Conservation (phyloP, 2,797 vertebrate species). For the Coreius guichenoti region DNA sequence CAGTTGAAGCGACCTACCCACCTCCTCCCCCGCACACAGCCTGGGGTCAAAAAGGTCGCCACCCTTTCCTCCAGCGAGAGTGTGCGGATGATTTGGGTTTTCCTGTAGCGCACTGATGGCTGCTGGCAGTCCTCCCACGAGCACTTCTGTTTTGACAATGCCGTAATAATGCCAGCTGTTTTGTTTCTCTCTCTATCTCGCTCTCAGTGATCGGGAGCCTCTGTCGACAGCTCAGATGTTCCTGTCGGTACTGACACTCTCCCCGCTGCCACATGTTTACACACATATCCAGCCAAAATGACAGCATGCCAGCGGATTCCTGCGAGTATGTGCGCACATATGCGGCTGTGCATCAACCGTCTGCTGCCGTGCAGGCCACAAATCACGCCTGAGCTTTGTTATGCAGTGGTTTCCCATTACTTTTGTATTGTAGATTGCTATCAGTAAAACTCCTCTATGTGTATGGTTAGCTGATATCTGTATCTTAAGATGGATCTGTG, state of each 20-base stretch:
- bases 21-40: conserved; percentile 1
- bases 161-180: conserved; percentile 50
- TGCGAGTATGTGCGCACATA: conserved; percentile 13
- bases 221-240: conserved; percentile 43
- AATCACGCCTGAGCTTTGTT: conserved; percentile 37
- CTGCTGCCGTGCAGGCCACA: conserved; percentile 49
- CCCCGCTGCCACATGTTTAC: conserved; percentile 44
- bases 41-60: conserved; percentile 68
- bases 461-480: background rate
- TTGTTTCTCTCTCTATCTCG: conserved; percentile 49
- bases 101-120: conserved; percentile 65
- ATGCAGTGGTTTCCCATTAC: conserved; percentile 32
- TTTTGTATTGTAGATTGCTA: conserved; percentile 25
- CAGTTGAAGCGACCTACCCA: background rate
- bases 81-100: conserved; percentile 69
- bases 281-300: conserved; percentile 48
- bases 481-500: conserved; percentile 32
- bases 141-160: conserved; percentile 61
- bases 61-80: conserved; percentile 63
- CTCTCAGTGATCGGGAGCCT: conserved; percentile 24
- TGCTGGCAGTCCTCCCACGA: conserved; percentile 51
- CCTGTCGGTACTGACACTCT: conserved; percentile 39
- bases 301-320: conserved; percentile 34
- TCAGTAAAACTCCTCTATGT: conserved; percentile 41
- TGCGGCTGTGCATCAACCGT: conserved; percentile 10